phyloP scores from a whole-genome alignment of 2,888 invertebrate species.

The Apeira syringaria region DNA sequence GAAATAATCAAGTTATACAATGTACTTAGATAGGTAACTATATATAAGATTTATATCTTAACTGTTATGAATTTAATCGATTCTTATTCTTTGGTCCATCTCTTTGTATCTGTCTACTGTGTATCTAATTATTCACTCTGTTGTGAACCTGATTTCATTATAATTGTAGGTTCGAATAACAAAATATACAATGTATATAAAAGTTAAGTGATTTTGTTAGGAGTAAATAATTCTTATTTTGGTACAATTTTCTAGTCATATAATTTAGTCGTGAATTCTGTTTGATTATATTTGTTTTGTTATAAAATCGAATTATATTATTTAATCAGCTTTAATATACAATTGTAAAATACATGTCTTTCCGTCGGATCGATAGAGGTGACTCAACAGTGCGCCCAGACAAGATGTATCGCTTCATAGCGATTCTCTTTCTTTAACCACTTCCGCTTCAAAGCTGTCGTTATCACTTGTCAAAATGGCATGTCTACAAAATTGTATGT shows the following conservation, averaged over 20 bases:
- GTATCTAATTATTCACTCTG: neutral
- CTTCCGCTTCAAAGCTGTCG: no score
- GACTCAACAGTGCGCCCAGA: no score
- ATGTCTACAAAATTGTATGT: no score
- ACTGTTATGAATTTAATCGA: slow-evolving; percentile 15
- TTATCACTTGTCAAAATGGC: no score
- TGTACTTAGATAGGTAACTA: slow-evolving; percentile 9
- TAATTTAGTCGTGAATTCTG: no score
- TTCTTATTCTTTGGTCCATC: slow-evolving; percentile 12
- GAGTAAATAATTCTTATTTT: neutral
- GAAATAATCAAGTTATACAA: slow-evolving; percentile 8
- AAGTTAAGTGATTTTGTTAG: neutral
- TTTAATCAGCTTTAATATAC: no score
- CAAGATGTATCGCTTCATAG: no score
- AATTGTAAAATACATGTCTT: no score
- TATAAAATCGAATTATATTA: no score
- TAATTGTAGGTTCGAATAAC: slow-evolving; percentile 11
- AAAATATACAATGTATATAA: slow-evolving; percentile 20
- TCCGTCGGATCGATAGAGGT: no score
- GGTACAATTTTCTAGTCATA: slow-evolving; percentile 11
- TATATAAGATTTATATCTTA: slow-evolving; percentile 11
- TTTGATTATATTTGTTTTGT: no score
- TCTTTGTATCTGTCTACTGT: slow-evolving; percentile 5
- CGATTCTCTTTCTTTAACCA: no score
- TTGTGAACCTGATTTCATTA: slow-evolving; percentile 3